Conservation (phyloP, 2,888 invertebrate genomes). For the Sesia bembeciformis region DNA sequence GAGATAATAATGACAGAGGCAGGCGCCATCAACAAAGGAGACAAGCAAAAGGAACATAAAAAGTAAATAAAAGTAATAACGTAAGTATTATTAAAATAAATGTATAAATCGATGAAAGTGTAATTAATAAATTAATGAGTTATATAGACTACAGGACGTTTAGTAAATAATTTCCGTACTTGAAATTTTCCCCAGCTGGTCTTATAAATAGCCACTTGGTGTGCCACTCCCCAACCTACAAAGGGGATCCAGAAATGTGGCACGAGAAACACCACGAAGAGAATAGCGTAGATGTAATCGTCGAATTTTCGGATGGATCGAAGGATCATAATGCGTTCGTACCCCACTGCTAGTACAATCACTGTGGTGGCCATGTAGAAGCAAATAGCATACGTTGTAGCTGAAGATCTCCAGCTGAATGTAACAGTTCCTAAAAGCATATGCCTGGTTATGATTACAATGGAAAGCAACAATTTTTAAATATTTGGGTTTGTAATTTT, state of each 20-base stretch:
- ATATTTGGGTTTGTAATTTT: no score
- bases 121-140: no score
- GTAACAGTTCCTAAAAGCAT: slow-evolving; percentile 67
- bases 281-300: slow-evolving; percentile 80
- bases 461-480: no score
- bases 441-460: background rate
- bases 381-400: slow-evolving; percentile 78
- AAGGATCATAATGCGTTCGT: slow-evolving; percentile 75
- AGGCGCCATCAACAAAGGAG: no score
- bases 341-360: slow-evolving; percentile 75
- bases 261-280: slow-evolving; percentile 78
- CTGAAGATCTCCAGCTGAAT: slow-evolving; percentile 77
- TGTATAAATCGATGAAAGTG: no score
- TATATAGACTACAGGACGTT: no score
- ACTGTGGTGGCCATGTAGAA: slow-evolving; percentile 76
- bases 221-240: slow-evolving; percentile 81
- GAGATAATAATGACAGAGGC: no score
- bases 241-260: slow-evolving; percentile 83
- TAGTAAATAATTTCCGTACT: slow-evolving; percentile 32
- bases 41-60: no score
- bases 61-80: no score
- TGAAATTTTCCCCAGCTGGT: slow-evolving; percentile 81
- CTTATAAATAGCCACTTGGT: slow-evolving; percentile 80
- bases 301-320: slow-evolving; percentile 77
- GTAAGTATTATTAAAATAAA: no score